These are phyloP conservation scores for Trachemys scripta DNA, from an alignment of 2,113 vertebrate genomes.

Conservation along the genomic window DNA sequence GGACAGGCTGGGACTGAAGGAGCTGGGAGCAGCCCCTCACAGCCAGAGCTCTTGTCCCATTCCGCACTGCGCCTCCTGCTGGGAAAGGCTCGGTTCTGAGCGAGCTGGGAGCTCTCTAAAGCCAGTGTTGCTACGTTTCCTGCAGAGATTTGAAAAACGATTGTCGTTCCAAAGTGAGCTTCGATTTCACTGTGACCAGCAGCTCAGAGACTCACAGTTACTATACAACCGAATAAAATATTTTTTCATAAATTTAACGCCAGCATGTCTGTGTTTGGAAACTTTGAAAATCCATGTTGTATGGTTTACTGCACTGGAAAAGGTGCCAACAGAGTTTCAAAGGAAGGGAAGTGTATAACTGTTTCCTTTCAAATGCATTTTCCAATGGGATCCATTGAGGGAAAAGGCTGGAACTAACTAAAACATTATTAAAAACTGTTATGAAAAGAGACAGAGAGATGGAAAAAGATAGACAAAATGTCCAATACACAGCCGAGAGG, in stretches of 20 bases:
- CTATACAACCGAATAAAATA: constrained; percentile 84
- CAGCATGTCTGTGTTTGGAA: constrained; percentile 87
- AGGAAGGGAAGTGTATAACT: constrained; percentile 89
- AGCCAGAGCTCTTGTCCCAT: background rate
- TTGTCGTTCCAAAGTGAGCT: constrained; percentile 69
- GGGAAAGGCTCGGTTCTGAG: background rate
- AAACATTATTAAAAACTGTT: constrained; percentile 89
- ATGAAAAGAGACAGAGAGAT: constrained; percentile 86
- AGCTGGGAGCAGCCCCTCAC: background rate
- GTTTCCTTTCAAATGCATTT: constrained; percentile 89
- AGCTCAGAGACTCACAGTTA: constrained; percentile 79
- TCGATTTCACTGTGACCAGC: constrained; percentile 80
- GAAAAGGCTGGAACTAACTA: constrained; percentile 89
- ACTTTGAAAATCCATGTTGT: constrained; percentile 88
- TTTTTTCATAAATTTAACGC: constrained; percentile 87
- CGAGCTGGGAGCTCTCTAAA: constrained; percentile 1
- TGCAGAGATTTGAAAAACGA: constrained; percentile 74
- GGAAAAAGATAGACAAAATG: constrained; percentile 85
- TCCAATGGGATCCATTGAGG: constrained; percentile 88
- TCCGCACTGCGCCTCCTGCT: background rate
- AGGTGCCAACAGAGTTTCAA: constrained; percentile 89
- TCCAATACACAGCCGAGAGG: constrained; percentile 77
- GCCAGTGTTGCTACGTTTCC: constrained; percentile 49
- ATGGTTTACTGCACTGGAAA: constrained; percentile 87
- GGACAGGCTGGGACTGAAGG: background rate